These are phyloP conservation scores for Ridgeia piscesae DNA, from an alignment of 1,140 invertebrate species.

Conservation along the genomic window DNA sequence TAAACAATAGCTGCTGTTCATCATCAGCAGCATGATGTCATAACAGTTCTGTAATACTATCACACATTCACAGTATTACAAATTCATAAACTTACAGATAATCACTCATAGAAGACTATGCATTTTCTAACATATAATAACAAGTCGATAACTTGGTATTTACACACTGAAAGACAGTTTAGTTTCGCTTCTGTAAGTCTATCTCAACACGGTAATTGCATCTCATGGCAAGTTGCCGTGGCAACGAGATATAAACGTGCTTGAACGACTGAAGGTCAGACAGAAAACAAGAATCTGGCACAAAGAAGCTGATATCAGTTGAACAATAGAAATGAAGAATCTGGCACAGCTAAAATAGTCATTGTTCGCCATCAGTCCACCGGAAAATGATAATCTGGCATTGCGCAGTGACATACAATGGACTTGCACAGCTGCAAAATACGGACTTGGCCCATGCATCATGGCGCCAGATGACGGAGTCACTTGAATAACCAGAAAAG, in stretches of 20 bases:
- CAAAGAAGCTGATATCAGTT: neutral
- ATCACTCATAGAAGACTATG: neutral
- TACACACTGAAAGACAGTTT: conserved; percentile 5
- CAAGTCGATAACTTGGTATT: neutral
- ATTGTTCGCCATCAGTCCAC: neutral
- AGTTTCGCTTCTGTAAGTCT: neutral
- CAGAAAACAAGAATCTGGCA: neutral
- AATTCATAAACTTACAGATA: neutral
- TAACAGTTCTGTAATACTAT: neutral
- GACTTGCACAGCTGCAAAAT: neutral
- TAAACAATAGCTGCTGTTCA: neutral
- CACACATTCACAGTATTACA: neutral
- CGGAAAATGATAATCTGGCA: neutral
- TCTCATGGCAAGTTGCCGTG: neutral
- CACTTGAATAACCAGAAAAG: conserved; percentile 1
- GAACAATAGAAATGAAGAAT: neutral
- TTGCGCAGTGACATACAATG: neutral
- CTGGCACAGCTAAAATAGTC: neutral
- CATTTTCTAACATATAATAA: neutral
- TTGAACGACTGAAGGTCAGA: conserved; percentile 4
- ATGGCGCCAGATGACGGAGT: neutral
- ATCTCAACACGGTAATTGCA: neutral
- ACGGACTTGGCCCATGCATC: neutral
- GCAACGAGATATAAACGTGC: neutral
- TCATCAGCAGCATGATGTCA: neutral